These are phyloP conservation scores for Phylloscopus whistleri DNA, from an alignment of 2,113 vertebrate genomes.

Conservation along the genomic window DNA sequence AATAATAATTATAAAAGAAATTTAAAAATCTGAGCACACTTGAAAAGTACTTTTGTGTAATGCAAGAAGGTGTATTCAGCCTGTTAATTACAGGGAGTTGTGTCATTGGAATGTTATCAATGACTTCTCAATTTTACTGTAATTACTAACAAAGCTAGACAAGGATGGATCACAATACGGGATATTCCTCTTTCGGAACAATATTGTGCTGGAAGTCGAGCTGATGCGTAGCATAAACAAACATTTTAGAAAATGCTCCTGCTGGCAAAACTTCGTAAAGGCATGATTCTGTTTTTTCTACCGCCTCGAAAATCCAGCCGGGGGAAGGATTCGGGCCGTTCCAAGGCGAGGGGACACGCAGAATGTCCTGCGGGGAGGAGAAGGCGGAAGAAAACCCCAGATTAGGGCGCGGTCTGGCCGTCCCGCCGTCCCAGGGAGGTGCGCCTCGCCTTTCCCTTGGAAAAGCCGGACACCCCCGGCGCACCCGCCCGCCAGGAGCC, in stretches of 20 bases:
- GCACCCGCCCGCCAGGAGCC: not conserved
- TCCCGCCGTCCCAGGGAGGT: not conserved
- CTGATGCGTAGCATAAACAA: conserved; percentile 13
- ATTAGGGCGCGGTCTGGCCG: not conserved
- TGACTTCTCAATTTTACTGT: conserved; percentile 69
- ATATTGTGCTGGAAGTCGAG: not conserved
- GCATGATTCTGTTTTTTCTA: not conserved
- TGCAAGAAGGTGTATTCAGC: conserved; percentile 66
- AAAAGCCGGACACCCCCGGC: not conserved
- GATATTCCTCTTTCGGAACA: conserved; percentile 53
- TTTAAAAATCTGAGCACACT: not conserved
- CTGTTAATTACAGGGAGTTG: conserved; percentile 62
- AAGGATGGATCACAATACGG: conserved; percentile 60
- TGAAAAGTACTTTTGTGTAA: conserved; percentile 67
- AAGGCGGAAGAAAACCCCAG: not conserved
- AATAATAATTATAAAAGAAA: not conserved
- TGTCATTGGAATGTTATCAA: conserved; percentile 68
- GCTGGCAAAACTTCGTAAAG: not conserved
- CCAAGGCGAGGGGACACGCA: not conserved
- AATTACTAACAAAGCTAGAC: conserved; percentile 73
- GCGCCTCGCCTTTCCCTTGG: not conserved
- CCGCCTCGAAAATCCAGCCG: not conserved
- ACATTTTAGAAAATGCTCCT: not conserved
- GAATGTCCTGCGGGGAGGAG: not conserved
- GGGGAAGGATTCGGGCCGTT: not conserved